A percentile compares a stretch with the other conserved stretches of the same genome.
These are phyloP conservation scores for Drosophila fuyamai DNA, from an alignment of 1,140 invertebrate species.

Conservation along the genomic window DNA sequence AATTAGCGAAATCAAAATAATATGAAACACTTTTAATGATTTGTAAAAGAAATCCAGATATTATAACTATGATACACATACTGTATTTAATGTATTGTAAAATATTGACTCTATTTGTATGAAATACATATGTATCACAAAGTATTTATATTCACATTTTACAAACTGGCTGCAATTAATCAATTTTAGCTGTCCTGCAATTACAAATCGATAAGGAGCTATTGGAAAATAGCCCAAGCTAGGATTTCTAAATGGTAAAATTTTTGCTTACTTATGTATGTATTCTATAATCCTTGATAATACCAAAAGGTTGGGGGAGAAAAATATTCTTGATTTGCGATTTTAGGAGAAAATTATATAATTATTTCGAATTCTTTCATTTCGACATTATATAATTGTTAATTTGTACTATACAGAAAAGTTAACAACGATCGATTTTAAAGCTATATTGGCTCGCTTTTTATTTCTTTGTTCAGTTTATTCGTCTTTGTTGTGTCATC, in stretches of 20 bases:
- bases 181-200: neutral
- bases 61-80: conserved; percentile 69
- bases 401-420: conserved; percentile 47
- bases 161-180: conserved; percentile 9
- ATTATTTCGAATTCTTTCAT: neutral
- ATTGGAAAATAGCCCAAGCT: no score
- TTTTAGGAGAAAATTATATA: neutral
- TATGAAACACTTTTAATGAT: conserved; percentile 76
- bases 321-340: no score
- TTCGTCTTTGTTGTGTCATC: conserved; percentile 41
- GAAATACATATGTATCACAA: conserved; percentile 79
- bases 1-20: conserved; percentile 71
- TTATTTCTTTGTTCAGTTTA: conserved; percentile 72
- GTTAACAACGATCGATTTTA: conserved; percentile 22
- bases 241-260: no score
- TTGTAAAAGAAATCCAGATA: conserved; percentile 54
- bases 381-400: conserved; percentile 22
- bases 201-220: neutral
- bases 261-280: no score
- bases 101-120: conserved; percentile 83
- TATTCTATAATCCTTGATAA: no score
- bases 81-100: conserved; percentile 81
- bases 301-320: no score
- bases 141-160: conserved; percentile 33
- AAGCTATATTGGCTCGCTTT: conserved; percentile 60